Evolutionary conservation across 1,140 invertebrate genomes (phyloP).

Genomic region (Ephestia elutella): DNA sequence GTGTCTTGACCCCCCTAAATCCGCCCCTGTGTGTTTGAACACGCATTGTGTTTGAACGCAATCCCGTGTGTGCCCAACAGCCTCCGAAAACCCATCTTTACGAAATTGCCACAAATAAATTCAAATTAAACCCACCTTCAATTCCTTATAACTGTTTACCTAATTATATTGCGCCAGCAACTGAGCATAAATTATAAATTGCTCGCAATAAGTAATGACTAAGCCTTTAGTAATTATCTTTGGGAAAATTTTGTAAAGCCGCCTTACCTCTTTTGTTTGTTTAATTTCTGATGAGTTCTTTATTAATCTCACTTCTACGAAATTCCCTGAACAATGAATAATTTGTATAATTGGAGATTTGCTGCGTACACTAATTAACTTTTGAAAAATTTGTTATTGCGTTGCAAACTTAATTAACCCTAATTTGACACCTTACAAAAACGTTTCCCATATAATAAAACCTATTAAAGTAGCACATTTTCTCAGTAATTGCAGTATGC

Average conservation of each 20-base stretch:
- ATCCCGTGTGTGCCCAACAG: background rate
- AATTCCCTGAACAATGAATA: background rate
- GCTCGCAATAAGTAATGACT: background rate
- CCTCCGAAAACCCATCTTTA: background rate
- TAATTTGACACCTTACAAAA: too few species aligned
- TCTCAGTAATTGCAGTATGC: background rate
- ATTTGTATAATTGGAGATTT: too few species aligned
- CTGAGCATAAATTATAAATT: background rate
- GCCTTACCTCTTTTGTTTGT: background rate
- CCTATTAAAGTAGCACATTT: background rate
- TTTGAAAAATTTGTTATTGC: too few species aligned
- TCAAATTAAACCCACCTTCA: background rate
- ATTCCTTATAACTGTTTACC: background rate
- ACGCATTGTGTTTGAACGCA: too few species aligned
- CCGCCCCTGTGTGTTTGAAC: background rate
- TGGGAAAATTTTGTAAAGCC: background rate
- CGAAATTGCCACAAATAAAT: background rate
- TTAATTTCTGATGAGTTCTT: constrained; percentile 1
- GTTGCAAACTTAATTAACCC: too few species aligned
- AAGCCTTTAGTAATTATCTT: constrained; percentile 1
- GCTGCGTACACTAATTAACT: too few species aligned
- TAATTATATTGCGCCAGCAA: background rate
- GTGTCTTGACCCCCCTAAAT: too few species aligned
- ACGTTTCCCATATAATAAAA: background rate
- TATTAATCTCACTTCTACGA: background rate